phyloP scores from a whole-genome alignment of 1,140 invertebrate genomes.

The Popillia japonica region DNA sequence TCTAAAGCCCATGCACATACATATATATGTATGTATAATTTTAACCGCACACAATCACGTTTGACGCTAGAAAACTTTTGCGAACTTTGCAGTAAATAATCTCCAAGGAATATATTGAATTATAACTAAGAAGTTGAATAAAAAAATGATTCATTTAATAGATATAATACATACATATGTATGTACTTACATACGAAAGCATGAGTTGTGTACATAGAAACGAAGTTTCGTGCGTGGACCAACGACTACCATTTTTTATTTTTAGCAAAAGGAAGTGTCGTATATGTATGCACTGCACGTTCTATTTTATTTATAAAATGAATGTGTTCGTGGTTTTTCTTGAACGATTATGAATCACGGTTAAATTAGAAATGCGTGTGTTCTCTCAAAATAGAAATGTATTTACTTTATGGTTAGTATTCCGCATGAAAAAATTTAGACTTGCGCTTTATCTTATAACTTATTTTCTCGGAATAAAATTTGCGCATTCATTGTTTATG shows the following conservation, averaged over 20 bases:
- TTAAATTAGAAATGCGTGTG: not conserved
- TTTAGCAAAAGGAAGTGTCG: conserved; percentile 29
- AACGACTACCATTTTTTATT: conserved; percentile 5
- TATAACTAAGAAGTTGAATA: no score
- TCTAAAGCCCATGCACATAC: not conserved
- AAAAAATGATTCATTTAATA: no score
- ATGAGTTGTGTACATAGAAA: not conserved
- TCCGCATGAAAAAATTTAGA: not conserved
- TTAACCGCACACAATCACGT: not conserved
- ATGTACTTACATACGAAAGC: no score
- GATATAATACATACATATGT: no score
- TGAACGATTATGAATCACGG: conserved; percentile 12
- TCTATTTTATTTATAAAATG: conserved; percentile 23
- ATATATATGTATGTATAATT: not conserved
- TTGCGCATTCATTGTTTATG: no score
- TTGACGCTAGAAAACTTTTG: not conserved
- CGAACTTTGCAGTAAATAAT: not conserved
- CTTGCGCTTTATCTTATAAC: no score
- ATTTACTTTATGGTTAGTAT: not conserved
- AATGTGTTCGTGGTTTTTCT: conserved; percentile 29
- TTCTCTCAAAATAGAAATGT: conserved; percentile 24
- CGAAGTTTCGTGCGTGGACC: not conserved
- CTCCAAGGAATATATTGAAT: not conserved
- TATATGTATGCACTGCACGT: conserved; percentile 22
- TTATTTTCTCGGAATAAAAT: no score